Percentiles rank a stretch among this genome's conserved stretches.
These are phyloP conservation scores for Drosophila varians DNA, from an alignment of 1,140 invertebrate species.

Conservation along the genomic window DNA sequence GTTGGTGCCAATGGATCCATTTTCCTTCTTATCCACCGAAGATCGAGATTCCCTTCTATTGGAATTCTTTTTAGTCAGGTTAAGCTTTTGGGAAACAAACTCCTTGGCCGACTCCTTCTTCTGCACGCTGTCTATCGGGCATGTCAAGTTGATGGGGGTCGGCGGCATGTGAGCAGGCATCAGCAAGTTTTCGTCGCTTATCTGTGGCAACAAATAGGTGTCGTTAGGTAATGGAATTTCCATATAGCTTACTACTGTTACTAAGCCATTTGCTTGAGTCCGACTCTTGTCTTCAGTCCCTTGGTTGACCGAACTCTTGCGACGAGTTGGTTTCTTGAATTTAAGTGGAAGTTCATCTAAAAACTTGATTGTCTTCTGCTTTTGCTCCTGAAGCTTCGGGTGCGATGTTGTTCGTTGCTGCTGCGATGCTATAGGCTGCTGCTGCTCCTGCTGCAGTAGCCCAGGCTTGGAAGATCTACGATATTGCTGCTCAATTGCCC, in stretches of 20 bases:
- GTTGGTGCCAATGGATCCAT: too few relatives aligned
- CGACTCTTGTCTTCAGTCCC: not conserved
- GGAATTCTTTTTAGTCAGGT: not conserved
- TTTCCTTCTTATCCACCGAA: too few relatives aligned
- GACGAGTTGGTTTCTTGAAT: not conserved
- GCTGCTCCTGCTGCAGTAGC: not conserved
- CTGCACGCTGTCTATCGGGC: not conserved
- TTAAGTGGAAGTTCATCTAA: not conserved
- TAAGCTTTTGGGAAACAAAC: not conserved
- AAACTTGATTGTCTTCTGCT: not conserved
- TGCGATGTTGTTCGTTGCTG: too few relatives aligned
- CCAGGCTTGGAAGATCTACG: not conserved
- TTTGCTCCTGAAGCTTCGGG: not conserved
- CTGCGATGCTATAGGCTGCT: not conserved
- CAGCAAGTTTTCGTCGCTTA: not conserved
- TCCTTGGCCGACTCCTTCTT: not conserved
- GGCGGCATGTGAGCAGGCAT: not conserved
- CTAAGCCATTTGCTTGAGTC: not conserved
- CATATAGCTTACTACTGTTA: not conserved
- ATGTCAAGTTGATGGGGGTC: not conserved
- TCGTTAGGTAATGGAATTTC: not conserved
- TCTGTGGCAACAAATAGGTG: not conserved
- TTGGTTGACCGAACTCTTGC: not conserved
- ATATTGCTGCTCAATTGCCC: not conserved
- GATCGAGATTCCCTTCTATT: not conserved